A percentile compares a stretch with the other conserved stretches of the same genome.
Evolutionary conservation across 2,888 invertebrate genomes (phyloP).

Genomic region (Agrotis puta): DNA sequence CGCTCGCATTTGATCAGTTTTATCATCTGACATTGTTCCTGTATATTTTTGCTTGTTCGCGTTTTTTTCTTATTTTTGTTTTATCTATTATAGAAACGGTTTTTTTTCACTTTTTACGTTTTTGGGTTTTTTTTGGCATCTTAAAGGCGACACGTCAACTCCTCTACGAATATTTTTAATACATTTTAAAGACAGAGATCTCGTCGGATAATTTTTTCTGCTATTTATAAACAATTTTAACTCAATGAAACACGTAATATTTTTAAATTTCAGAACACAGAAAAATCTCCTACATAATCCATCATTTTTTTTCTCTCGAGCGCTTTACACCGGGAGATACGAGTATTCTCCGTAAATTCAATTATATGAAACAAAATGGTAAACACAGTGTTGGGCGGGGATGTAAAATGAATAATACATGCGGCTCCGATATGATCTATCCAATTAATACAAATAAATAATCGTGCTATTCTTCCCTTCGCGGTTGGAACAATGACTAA

Average conservation of each 20-base stretch:
- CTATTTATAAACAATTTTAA: background rate
- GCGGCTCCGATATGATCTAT: slow-evolving; percentile 61
- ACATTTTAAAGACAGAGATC: background rate
- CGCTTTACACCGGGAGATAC: slow-evolving; percentile 2
- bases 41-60: slow-evolving; percentile 42
- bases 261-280: slow-evolving; percentile 1
- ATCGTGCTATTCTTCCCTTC: slow-evolving; percentile 74
- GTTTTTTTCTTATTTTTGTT: slow-evolving; percentile 18
- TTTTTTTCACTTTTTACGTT: background rate
- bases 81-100: background rate
- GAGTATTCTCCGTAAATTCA: slow-evolving; percentile 49
- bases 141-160: background rate
- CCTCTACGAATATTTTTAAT: background rate
- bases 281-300: slow-evolving; percentile 6
- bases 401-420: slow-evolving; percentile 62
- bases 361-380: slow-evolving; percentile 57
- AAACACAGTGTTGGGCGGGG: slow-evolving; percentile 37
- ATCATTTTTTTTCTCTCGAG: slow-evolving; percentile 21
- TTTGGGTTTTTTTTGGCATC: background rate
- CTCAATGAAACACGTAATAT: slow-evolving; percentile 3
- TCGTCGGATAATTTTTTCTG: background rate
- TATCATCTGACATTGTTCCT: slow-evolving; percentile 45
- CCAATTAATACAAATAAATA: slow-evolving; percentile 72
- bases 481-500: slow-evolving; percentile 38
- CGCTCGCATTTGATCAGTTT: slow-evolving; percentile 54